Conservation (phyloP, 2,113 vertebrate genomes). For the Muntiacus reevesi region DNA sequence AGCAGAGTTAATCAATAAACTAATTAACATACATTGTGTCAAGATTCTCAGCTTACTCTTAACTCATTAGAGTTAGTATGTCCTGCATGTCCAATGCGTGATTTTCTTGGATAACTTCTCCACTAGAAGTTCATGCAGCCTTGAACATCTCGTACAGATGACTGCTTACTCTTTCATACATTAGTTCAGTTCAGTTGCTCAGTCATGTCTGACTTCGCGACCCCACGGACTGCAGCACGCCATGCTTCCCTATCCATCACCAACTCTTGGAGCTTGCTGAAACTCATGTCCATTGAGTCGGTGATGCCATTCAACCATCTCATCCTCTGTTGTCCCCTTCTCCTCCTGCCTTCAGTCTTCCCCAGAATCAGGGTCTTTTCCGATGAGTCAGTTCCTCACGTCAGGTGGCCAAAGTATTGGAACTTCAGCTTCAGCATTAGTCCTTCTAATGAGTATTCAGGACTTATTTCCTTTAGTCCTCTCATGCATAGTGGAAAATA, state of each 20-base stretch:
- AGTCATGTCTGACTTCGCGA: accelerated
- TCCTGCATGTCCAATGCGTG: accelerated
- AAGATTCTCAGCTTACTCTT: background rate
- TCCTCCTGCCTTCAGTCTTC: background rate
- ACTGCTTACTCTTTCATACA: background rate
- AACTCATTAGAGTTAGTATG: background rate
- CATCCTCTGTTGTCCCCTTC: background rate
- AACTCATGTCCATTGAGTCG: background rate
- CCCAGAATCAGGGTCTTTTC: background rate
- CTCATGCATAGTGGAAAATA: background rate
- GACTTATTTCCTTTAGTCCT: background rate
- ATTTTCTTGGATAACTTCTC: background rate
- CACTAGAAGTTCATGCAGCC: background rate
- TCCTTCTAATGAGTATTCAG: background rate
- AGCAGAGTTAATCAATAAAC: background rate
- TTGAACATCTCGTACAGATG: background rate
- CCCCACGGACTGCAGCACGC: background rate
- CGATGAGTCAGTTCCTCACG: background rate
- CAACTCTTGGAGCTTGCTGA: background rate
- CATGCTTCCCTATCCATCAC: background rate
- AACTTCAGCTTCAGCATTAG: background rate
- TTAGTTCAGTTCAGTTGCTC: background rate
- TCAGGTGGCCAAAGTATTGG: background rate
- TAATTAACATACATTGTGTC: background rate
- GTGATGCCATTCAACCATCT: background rate